Evolutionary conservation across 2,888 invertebrate genomes (phyloP), one percentile per base, ranked within the genome.

Genomic region (Cataglyphis livida): DNA sequence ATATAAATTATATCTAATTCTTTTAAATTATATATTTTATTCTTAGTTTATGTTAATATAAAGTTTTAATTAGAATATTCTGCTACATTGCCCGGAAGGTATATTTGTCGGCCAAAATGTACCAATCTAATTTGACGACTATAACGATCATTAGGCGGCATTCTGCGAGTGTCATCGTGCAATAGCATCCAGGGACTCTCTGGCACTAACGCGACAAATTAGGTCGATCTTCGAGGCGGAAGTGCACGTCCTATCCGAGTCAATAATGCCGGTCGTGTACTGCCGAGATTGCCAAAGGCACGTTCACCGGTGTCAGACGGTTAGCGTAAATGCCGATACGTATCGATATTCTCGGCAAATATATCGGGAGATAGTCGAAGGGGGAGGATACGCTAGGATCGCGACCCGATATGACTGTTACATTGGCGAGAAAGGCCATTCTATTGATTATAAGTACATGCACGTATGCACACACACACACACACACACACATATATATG

Each of bases 241-340:
- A 84, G 85, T 78, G 85, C 82, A 79, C 85, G 82, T 85, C 79
- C 82, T 84, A 83, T 41, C 68, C 83, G 73, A 83, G 75, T 82
- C 87, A 87, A 85, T 87, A 87, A 85, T 85, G 78, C 82, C 83
- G 86, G 54, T 83, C 83, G 68, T 81, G 81, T 74, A 86, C 76
- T 48, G 82, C 65, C 65, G 88, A 87, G 83, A 90, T 90, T 88
- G 88, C 88, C 88, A 89, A 87, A 89, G 88, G 89, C 88, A 89
- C 87, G 87, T 85, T 87, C 84, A 78, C 81, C 87, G 79, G 84
- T 85, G 86, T 89, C 86, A 83, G 85, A 84, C 84, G 86, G 90
- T 87, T 87, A 86, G 88, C 87, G 88, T 88, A 88, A 91, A 90
- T 90, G 89, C 88, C 91, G 87, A 91, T 91, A 88, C 85, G 74